Conservation (phyloP, 2,888 invertebrate species). For the Eurytoma adleriae region DNA sequence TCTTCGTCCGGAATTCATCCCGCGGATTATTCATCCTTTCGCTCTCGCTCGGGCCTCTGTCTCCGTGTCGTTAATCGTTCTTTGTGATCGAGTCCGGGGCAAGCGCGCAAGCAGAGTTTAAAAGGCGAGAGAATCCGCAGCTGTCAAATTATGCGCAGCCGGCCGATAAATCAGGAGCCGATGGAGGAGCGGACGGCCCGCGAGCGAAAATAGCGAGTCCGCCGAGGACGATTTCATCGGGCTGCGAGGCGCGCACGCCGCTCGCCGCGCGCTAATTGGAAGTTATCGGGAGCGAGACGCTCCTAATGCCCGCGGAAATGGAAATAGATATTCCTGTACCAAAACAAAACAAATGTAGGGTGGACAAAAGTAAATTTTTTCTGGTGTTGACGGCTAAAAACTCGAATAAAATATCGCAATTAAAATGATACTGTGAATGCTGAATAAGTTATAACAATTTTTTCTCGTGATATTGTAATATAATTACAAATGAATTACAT, state of each 20-base stretch:
- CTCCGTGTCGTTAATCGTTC: conserved; percentile 33
- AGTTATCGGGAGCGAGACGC: conserved; percentile 11
- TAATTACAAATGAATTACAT: no score
- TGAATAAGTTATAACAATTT: no score
- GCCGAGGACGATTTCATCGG: neutral
- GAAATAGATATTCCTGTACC: no score
- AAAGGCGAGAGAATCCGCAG: conserved; percentile 38
- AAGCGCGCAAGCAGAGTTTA: neutral
- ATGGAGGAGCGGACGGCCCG: conserved; percentile 3
- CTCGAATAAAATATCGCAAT: no score
- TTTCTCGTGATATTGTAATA: no score
- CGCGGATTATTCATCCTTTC: conserved; percentile 27
- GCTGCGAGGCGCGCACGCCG: neutral
- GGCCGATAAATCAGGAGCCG: conserved; percentile 42
- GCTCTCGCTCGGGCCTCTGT: neutral
- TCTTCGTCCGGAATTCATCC: conserved; percentile 41
- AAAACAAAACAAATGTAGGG: no score
- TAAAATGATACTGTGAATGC: no score
- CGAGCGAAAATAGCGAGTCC: neutral
- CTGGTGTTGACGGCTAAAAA: no score
- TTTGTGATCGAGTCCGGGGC: conserved; percentile 22
- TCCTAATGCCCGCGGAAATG: neutral
- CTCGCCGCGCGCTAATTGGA: conserved; percentile 12
- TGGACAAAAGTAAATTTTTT: no score
- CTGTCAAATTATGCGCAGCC: conserved; percentile 43